Evolutionary conservation across 2,888 invertebrate species (phyloP), one percentile per base, ranked within the genome.

Genomic region (Dexiosoma caninum): DNA sequence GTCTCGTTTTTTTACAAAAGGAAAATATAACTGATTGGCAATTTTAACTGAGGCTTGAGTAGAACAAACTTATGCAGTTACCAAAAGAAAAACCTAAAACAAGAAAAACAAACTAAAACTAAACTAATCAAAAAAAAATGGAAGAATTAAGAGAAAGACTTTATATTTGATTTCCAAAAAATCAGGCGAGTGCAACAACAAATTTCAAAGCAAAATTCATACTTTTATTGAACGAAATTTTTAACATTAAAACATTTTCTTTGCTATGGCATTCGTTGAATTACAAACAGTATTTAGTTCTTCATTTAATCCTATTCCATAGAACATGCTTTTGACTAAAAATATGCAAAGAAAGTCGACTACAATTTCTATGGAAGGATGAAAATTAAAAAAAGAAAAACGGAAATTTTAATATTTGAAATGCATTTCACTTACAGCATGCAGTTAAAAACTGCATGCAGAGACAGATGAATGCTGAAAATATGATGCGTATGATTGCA

Each of bases 361-460:
- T 37, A 27, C 16, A 55, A 60, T 51, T 69, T 57, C 14, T 1
- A 10, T 69, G 23, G 23, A 30, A 30, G 3, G 16, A 21, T 5
- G 12, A 12, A 57, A 70, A 49, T 14, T 37, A 10, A 59, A 14
- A 9, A 7, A 21, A 46, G n/a, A 46, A 27, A 55, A 30, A 67
- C 27, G 4, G 10, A 67, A 30, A 21, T 32, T n/a, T 19, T n/a
- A 57, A 35, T 46, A 57, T 53, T 53, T 71, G 30, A 60, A 60
- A 62, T 62, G 51, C 71, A 62, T 72, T 72, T 60, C 42, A 72
- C 53, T 60, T 53, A n/a, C 16, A 46, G 35, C 23, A 27, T 40
- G 37, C 23, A 55, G 53, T 55, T 57, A 30, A 62, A 74, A 55
- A 64, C n/a, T 64, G 74, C 74, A 55, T n/a, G n/a, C n/a, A 46